These are phyloP conservation scores for Euphydryas editha DNA, from an alignment of 2,888 invertebrate species.

Conservation along the genomic window DNA sequence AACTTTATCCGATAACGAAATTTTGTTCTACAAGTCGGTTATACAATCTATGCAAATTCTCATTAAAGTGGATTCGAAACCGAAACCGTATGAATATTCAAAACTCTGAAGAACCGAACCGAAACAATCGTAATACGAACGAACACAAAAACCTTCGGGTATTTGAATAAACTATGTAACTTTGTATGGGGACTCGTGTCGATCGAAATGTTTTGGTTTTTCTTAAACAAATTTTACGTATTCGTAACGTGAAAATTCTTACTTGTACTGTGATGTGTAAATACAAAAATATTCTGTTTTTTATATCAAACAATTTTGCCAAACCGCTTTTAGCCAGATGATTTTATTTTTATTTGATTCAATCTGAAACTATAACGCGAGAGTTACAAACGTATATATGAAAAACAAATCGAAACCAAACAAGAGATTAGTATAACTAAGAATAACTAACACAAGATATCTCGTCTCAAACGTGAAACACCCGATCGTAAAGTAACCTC, in stretches of 20 bases:
- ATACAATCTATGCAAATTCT: conserved; percentile 43
- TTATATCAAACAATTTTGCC: neutral
- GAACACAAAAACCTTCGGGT: conserved; percentile 14
- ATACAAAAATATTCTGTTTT: neutral
- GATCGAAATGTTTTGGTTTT: neutral
- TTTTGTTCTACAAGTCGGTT: conserved; percentile 21
- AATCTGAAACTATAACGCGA: no score
- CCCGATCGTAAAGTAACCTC: conserved; percentile 47
- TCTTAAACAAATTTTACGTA: neutral
- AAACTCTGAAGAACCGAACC: conserved; percentile 28
- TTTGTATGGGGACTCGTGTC: neutral
- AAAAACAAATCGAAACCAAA: no score
- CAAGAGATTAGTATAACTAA: no score
- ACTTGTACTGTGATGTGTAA: neutral
- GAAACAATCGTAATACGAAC: conserved; percentile 19
- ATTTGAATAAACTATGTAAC: conserved; percentile 11
- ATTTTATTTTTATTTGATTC: no score
- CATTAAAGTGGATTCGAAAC: conserved; percentile 38
- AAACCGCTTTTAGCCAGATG: neutral
- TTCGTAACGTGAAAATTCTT: neutral
- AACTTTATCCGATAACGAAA: neutral
- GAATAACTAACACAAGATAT: conserved; percentile 5
- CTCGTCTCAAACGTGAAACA: conserved; percentile 32
- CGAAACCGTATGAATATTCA: conserved; percentile 40
- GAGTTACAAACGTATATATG: no score